Evolutionary conservation across 2,797 vertebrate species (phyloP).

Genomic region (Alexandromys oeconomus): DNA sequence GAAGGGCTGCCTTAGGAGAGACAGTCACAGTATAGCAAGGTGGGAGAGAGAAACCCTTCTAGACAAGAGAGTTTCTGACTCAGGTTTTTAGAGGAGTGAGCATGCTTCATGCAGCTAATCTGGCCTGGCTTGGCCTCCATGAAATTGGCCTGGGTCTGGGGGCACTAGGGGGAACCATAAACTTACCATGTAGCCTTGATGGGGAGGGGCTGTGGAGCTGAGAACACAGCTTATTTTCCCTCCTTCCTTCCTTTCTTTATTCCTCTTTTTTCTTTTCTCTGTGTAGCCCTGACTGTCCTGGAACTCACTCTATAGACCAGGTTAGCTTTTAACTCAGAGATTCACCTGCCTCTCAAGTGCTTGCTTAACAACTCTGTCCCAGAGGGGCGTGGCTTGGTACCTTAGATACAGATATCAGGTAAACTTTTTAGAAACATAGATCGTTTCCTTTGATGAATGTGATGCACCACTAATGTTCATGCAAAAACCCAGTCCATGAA

Average conservation of each 20-base stretch:
- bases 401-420: not conserved
- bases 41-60: not conserved
- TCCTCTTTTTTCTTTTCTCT: not conserved
- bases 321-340: not conserved
- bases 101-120: not conserved
- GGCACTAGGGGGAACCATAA: not conserved
- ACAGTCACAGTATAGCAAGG: not conserved
- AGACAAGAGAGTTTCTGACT: not conserved
- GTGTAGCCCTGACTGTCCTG: not conserved
- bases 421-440: slow-evolving; percentile 16
- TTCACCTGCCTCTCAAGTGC: not conserved
- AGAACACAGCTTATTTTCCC: not conserved
- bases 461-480: not conserved
- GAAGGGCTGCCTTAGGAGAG: not conserved
- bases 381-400: not conserved
- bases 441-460: not conserved
- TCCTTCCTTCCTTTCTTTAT: not conserved
- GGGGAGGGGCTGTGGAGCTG: not conserved
- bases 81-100: not conserved
- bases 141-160: not conserved
- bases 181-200: not conserved
- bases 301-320: not conserved
- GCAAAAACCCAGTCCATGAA: not conserved
- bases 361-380: not conserved
- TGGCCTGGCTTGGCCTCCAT: not conserved